These are phyloP conservation scores for Lagria hirta DNA, from an alignment of 2,888 invertebrate species.

Conservation along the genomic window DNA sequence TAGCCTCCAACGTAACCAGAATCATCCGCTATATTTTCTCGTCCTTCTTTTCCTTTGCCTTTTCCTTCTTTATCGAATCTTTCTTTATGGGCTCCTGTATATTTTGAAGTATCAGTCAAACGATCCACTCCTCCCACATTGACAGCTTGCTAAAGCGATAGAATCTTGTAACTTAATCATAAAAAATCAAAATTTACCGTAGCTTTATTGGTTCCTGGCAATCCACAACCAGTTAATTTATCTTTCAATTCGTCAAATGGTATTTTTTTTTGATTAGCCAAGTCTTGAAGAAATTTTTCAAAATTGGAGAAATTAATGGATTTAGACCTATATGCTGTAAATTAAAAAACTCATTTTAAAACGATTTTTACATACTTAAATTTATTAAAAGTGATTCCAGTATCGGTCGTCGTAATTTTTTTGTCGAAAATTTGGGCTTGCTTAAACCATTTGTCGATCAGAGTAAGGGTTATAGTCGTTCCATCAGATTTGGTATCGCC, in stretches of 20 bases:
- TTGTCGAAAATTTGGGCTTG: slow-evolving; percentile 74
- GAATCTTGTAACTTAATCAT: not conserved
- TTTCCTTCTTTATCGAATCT: slow-evolving; percentile 81
- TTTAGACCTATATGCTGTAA: slow-evolving; percentile 13
- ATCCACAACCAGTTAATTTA: slow-evolving; percentile 21
- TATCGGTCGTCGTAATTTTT: slow-evolving; percentile 85
- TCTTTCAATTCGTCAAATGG: slow-evolving; percentile 18
- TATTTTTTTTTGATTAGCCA: slow-evolving; percentile 19
- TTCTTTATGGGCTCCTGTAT: slow-evolving; percentile 82
- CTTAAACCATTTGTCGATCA: slow-evolving; percentile 94
- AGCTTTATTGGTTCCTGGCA: slow-evolving; percentile 23
- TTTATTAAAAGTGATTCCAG: slow-evolving; percentile 87
- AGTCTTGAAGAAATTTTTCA: slow-evolving; percentile 25
- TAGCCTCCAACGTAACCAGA: slow-evolving; percentile 71
- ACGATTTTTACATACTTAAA: slow-evolving; percentile 62
- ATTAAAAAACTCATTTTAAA: slow-evolving; percentile 1
- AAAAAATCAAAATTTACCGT: slow-evolving; percentile 7
- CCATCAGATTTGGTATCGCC: slow-evolving; percentile 85
- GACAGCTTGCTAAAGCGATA: slow-evolving; percentile 47
- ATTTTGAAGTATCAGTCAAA: slow-evolving; percentile 79
- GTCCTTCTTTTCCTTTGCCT: slow-evolving; percentile 82
- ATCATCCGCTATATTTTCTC: slow-evolving; percentile 71
- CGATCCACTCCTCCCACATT: slow-evolving; percentile 67
- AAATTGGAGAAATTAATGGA: slow-evolving; percentile 20
- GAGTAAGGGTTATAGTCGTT: slow-evolving; percentile 80